Evolutionary conservation across 2,888 invertebrate genomes (phyloP).

Genomic region (Drosophila mimica): DNA sequence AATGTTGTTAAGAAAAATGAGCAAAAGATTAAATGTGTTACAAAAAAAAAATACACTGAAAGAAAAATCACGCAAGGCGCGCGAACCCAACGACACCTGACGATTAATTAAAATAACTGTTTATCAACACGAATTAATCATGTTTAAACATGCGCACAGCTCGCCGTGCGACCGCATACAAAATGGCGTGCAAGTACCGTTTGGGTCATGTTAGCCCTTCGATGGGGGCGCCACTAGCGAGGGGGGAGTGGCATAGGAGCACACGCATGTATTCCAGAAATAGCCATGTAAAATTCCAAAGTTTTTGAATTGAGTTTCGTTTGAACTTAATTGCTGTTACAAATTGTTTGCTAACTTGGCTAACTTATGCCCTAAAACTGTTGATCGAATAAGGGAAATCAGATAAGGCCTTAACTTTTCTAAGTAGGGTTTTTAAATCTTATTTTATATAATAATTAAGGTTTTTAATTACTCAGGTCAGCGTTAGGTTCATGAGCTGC

Average conservation of each 20-base stretch:
- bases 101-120: conserved; percentile 82
- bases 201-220: conserved; percentile 45
- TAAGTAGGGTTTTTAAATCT: neutral
- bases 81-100: conserved; percentile 72
- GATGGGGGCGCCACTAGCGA: neutral
- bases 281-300: neutral
- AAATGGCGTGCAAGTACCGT: conserved; percentile 55
- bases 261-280: conserved; percentile 34
- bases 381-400: neutral
- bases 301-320: neutral
- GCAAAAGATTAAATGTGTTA: neutral
- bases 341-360: neutral
- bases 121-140: conserved; percentile 79
- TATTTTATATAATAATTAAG: neutral
- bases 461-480: neutral
- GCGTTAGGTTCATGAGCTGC: neutral
- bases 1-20: conserved; percentile 38
- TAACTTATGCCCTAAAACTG: neutral
- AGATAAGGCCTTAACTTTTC: neutral
- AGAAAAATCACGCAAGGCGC: conserved; percentile 19
- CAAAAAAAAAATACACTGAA: neutral
- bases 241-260: neutral
- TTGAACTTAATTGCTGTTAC: neutral
- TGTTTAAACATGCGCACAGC: conserved; percentile 65
- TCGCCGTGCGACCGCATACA: conserved; percentile 53